Percentiles rank a stretch among this genome's conserved stretches.
These are phyloP conservation scores for Parasteatoda tepidariorum DNA, from an alignment of 1,140 invertebrate genomes.

Conservation along the genomic window DNA sequence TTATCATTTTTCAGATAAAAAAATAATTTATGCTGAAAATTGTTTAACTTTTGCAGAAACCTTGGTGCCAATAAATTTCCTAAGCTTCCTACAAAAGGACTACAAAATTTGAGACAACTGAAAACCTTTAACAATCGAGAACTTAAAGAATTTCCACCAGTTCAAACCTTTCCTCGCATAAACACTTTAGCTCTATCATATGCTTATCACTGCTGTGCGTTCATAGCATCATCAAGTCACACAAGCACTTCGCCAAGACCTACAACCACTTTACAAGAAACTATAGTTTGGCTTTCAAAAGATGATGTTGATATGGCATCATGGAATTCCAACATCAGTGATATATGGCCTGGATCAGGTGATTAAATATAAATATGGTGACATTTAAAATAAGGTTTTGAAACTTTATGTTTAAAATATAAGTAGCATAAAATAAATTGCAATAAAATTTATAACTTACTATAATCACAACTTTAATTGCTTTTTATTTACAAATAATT, in stretches of 20 bases:
- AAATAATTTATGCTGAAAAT: too few species aligned
- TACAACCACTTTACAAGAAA: conserved; percentile 71
- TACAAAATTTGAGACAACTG: conserved; percentile 82
- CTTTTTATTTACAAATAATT: too few species aligned
- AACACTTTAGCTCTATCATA: conserved; percentile 83
- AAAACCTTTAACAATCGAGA: conserved; percentile 94
- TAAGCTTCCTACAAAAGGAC: conserved; percentile 81
- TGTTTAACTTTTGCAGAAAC: conserved; percentile 77
- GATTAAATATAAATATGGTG: background rate
- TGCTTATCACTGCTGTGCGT: conserved; percentile 96
- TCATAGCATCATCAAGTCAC: background rate
- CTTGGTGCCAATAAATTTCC: conserved; percentile 91
- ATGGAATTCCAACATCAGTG: conserved; percentile 78
- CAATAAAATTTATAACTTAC: too few species aligned
- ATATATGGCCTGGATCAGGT: conserved; percentile 69
- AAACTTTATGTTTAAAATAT: too few species aligned
- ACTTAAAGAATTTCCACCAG: conserved; percentile 86
- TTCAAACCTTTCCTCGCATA: conserved; percentile 86
- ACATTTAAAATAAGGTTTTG: too few species aligned
- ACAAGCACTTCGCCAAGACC: background rate
- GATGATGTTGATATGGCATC: conserved; percentile 79
- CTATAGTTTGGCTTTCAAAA: conserved; percentile 77
- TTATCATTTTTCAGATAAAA: too few species aligned
- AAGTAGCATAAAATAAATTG: too few species aligned
- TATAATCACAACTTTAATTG: too few species aligned